Evolutionary conservation across 2,797 vertebrate genomes (phyloP), one percentile per base, ranked within the genome.

Genomic region (Enteromius afrohamiltoni): DNA sequence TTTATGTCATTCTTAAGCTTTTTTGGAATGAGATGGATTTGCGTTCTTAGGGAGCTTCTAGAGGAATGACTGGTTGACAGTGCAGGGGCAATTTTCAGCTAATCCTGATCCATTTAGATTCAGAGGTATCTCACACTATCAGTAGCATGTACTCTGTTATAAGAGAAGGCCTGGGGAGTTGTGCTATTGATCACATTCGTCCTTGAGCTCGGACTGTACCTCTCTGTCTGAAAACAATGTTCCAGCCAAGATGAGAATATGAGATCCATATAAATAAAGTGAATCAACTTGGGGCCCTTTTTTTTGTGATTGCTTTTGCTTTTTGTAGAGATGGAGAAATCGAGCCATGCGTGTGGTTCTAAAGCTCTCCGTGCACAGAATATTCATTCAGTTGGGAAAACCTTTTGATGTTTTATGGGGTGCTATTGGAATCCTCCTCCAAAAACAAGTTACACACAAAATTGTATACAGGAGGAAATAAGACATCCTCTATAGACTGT

Each of bases 121-220:
- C 42, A 23, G 47, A 60, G 71, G 51, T 51, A 1, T 84, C 86
- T 79, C 34, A 65, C 71, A 64, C 31, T 64, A 55, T 71, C 37
- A 37, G 83, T 77, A 83, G 86, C 19, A 77, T 42, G 60, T 17
- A 60, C 42, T 82, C 86, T 79, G 23, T 81, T 86, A 87, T 82
- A 62, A 74, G 74, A 86, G 74, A 74, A 55, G 6, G 74, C 85
- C 65, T 42, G 49, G 40, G 84, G 71, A 49, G 74, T 58, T 77
- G 8, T 21, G 21, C 19, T 81, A 85, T 79, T 68, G 80, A 90
- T 75, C 51, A 21, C 29, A 60, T 51, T 70, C 2, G 26, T 83
- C 86, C 83, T 88, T 86, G 79, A 6, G 85, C 80, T 85, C 62
- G 16, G 85, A 83, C 42, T 83, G 71, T 88, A 71, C 82, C 45